phyloP scores from a whole-genome alignment of 1,140 invertebrate species.

The Drosophila ohnishii region DNA sequence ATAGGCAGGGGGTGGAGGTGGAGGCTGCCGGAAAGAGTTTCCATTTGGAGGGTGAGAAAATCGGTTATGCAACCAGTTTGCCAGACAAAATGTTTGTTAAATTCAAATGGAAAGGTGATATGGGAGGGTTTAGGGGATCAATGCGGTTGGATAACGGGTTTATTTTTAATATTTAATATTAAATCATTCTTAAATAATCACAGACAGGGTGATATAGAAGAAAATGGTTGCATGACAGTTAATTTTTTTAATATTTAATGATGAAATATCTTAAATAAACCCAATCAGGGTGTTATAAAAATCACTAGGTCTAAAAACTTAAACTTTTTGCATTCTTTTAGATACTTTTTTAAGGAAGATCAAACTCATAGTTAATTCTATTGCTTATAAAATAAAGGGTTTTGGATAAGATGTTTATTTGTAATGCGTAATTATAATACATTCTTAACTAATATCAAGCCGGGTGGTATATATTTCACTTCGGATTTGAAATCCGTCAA shows the following conservation, averaged over 20 bases:
- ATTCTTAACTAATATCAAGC: no score
- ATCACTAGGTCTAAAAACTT: no score
- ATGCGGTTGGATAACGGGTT: neutral
- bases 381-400: no score
- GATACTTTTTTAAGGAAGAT: no score
- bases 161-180: neutral
- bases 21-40: neutral
- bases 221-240: neutral
- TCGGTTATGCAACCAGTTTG: slow-evolving; percentile 5
- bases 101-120: neutral
- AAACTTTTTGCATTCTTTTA: no score
- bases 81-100: neutral
- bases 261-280: no score
- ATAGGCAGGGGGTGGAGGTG: neutral
- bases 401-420: no score
- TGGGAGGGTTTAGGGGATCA: no score
- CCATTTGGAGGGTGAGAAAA: neutral
- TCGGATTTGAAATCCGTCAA: no score
- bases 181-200: neutral
- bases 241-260: neutral
- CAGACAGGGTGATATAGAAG: neutral
- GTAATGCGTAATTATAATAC: no score
- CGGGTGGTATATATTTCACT: no score
- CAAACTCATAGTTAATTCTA: no score
- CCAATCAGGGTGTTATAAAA: neutral